Base-by-base conservation (phyloP, 2,113 vertebrate genomes). In the Mugil cephalus region DNA sequence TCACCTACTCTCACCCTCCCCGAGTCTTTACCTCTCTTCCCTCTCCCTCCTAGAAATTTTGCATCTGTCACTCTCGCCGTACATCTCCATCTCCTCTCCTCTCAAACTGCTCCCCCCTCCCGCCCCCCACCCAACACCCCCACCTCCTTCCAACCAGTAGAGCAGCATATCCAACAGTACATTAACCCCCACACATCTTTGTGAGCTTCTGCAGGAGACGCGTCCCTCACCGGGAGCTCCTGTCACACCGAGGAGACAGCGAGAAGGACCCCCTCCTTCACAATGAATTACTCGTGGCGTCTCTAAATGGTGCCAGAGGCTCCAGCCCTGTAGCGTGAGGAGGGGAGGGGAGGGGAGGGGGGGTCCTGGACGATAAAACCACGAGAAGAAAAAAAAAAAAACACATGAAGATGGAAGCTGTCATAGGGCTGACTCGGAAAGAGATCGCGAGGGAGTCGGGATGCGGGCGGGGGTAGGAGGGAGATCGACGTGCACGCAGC, bases 31-130 rank as follows among this genome's bases (percentile, higher is more conserved):
- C 72, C 67, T 67, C 65, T 38, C 65, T 62, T 40, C 55, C 24
- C 71, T 74, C 56, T 69, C 60, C 47, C 47, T 46, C n/a, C 34
- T 54, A 8, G 10, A 62, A n/a, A 80, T 69, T 76, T 69, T 81
- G 59, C 66, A 79, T 76, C 78, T 70, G 85, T 89, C 85, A 88
- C 40, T 82, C 69, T 65, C 38, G 12, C 10, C 8, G 2, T 79
- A 79, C 73, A 65, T 82, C 88, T 90, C 82, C 73, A 86, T 88
- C 77, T 76, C 45, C 69, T 88, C 77, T 76, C 45, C 69, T 77
- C 50, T 38, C 47, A 46, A 74, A 17, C 71, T 50, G 7, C 24
- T 63, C 67, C 17, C 46, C 53, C 30, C 34, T 34, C 39, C 17
- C 24, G 3, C 40, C 39, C 74, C 38, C 48, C n/a, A n/a, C n/a